Evolutionary conservation across 23 tunicate genomes (phyloP), one percentile per base, ranked within the genome.

Genomic region (Clavelina lepadiformis): DNA sequence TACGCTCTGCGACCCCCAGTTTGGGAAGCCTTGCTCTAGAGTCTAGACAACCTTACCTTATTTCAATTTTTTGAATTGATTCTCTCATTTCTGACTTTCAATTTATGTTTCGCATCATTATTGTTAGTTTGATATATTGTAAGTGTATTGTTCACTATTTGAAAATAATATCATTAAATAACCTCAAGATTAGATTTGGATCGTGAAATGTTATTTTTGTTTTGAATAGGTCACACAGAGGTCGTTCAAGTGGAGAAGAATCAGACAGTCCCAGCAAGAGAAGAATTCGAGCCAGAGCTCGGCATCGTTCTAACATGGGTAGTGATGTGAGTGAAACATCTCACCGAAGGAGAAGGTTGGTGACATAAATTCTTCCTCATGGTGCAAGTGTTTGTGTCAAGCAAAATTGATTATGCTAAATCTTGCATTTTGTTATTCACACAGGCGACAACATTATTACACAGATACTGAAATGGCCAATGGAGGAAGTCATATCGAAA

Each of bases 231-330:
- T 80, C 96, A 26, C 75, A 55, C 30, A 50, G 71, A 26, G 97
- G 97, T 15, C 74, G 88, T 5, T 89, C 97, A 4, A 89, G 97
- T 56, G 97, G 97, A 3, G 97, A 89, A 35, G 97, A 89, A 58
- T 89, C 97, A 26, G 97, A 89, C 46, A 79, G 88, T 38, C 87
- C 97, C 22, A 83, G 92, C 71, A 83, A 83, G 51, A 63, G 97
- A 35, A 65, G 89, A 27, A 68, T 74, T 35, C 72, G 96, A 19
- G 45, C 80, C 18, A 44, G 87, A 38, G 69, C 79, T n/a, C 45
- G 86, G 35, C 35, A 61, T 25, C 76, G 76, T 26, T 65, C 69
- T 0, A 77, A 70, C 31, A 45, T 55, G 8, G 71, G 55, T 11
- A 82, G 82, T 72, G 72, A 78, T 71, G 84, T 24, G 24, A 78